A percentile compares a stretch with the other conserved stretches of the same genome.
Conservation (phyloP, 2,113 vertebrate genomes). For the Natator depressus region DNA sequence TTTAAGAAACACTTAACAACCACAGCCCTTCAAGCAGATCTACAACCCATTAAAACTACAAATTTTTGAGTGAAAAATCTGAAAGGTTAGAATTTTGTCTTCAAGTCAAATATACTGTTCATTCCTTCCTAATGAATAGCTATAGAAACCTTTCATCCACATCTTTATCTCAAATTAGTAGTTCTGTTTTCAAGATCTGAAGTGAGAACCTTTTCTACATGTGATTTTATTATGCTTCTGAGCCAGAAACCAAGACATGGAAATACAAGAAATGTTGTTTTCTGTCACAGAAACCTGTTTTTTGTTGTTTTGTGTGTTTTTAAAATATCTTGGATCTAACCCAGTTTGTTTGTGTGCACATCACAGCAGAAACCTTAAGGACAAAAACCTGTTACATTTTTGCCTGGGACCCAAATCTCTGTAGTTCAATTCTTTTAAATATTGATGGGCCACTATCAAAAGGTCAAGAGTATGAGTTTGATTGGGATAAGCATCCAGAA, state of each 20-base stretch:
- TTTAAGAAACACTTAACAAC: slow-evolving; percentile 20
- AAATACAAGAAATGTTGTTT: neutral
- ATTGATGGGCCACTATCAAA: neutral
- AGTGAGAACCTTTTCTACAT: neutral
- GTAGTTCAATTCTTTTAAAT: neutral
- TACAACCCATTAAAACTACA: neutral
- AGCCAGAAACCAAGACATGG: neutral
- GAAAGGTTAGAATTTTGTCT: slow-evolving; percentile 1
- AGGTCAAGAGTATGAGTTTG: neutral
- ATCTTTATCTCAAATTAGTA: neutral
- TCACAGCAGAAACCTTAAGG: neutral
- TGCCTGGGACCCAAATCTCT: neutral
- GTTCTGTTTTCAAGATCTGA: neutral
- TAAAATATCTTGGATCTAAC: neutral
- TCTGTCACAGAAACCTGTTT: neutral
- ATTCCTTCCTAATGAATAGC: neutral
- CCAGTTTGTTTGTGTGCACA: neutral
- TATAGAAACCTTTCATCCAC: neutral
- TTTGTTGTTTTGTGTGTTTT: neutral
- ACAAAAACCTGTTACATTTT: neutral
- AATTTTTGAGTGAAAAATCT: neutral
- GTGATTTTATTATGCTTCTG: neutral
- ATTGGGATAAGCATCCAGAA: neutral
- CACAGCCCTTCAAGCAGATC: slow-evolving; percentile 8
- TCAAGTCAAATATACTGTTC: neutral